phyloP scores from a whole-genome alignment of 2,888 invertebrate genomes.

The Epistrophe grossulariae region DNA sequence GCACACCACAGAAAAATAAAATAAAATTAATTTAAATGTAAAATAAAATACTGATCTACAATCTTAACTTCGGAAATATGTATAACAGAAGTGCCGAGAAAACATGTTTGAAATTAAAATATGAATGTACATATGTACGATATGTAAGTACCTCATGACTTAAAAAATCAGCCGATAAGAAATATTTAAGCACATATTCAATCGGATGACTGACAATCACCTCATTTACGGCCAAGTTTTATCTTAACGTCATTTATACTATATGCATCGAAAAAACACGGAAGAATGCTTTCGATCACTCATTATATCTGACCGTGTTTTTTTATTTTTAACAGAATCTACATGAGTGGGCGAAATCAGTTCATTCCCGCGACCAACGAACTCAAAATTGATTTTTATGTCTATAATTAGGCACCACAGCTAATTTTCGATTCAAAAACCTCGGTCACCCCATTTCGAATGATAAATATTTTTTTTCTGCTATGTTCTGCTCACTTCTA shows the following conservation, averaged over 20 bases:
- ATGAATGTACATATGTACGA: too few species aligned
- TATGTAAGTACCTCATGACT: too few species aligned
- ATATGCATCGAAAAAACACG: neutral
- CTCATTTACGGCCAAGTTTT: neutral
- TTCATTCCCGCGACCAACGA: constrained; percentile 8
- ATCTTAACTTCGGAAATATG: too few species aligned
- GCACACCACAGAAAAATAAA: too few species aligned
- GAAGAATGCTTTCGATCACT: constrained; percentile 3
- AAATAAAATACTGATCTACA: too few species aligned
- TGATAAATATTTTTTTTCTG: constrained; percentile 9
- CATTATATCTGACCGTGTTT: neutral
- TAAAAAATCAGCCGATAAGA: neutral
- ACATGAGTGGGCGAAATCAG: neutral
- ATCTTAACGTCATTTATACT: neutral
- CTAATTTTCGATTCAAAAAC: neutral
- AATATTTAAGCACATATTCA: neutral
- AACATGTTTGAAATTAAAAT: too few species aligned
- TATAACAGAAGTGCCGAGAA: too few species aligned
- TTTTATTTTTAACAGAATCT: constrained; percentile 30
- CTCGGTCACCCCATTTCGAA: neutral
- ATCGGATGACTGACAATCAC: constrained; percentile 27
- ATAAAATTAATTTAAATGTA: too few species aligned
- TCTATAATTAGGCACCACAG: neutral
- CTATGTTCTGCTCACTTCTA: neutral
- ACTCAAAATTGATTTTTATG: constrained; percentile 1